Conservation (phyloP, 2,797 vertebrate genomes). For the Poliocrania exsul region DNA sequence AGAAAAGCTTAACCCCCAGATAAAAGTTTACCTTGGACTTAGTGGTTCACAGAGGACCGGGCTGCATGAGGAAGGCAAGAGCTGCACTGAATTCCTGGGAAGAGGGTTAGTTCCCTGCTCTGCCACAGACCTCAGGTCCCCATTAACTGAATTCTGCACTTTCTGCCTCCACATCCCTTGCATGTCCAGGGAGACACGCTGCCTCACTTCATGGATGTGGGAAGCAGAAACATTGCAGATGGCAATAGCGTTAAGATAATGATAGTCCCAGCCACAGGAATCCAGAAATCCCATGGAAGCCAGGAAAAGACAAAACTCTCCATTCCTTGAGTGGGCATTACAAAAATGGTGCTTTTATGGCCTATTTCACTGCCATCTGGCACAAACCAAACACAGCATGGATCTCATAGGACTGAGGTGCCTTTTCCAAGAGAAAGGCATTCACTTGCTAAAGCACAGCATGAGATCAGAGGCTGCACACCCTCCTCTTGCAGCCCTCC, state of each 20-base stretch:
- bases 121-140: neutral
- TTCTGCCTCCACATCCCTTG: accelerated
- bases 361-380: neutral
- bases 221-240: neutral
- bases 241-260: neutral
- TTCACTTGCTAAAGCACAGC: neutral
- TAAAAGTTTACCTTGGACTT: neutral
- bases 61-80: neutral
- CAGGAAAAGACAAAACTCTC: neutral
- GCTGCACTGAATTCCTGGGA: neutral
- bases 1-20: neutral
- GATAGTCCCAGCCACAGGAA: neutral
- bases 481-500: neutral
- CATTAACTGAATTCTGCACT: accelerated
- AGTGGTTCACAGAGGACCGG: neutral
- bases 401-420: neutral
- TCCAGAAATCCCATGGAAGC: accelerated
- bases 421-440: neutral
- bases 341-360: neutral
- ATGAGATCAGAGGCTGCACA: neutral
- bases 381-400: neutral
- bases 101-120: neutral
- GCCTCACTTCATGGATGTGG: accelerated
- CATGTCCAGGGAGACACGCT: accelerated
- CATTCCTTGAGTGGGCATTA: neutral